phyloP scores from a whole-genome alignment of 2,888 invertebrate species.

The Plagodis pulveraria region DNA sequence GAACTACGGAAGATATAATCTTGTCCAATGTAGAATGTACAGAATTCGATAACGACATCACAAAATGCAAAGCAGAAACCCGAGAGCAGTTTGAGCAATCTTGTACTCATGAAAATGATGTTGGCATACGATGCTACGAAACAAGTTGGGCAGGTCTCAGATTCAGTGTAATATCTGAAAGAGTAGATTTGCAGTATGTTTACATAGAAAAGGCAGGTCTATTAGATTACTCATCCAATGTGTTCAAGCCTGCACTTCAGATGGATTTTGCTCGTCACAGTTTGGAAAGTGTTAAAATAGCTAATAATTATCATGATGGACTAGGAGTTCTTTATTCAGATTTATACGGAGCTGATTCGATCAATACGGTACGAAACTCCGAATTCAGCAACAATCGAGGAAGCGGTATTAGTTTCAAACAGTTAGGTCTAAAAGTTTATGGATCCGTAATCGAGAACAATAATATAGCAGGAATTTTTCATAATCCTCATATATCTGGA shows the following conservation, averaged over 20 bases:
- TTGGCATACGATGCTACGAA: conserved; percentile 94
- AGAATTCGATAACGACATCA: conserved; percentile 95
- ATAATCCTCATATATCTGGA: conserved; percentile 94
- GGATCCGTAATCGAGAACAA: conserved; percentile 94
- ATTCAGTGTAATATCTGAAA: conserved; percentile 94
- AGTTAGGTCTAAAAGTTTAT: conserved; percentile 92
- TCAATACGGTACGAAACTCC: conserved; percentile 93
- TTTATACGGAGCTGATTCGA: conserved; percentile 93
- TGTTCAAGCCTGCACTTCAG: conserved; percentile 95
- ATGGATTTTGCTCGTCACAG: conserved; percentile 94
- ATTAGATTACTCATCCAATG: conserved; percentile 95
- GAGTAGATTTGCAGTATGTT: conserved; percentile 94
- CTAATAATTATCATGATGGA: conserved; percentile 96
- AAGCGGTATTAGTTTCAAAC: conserved; percentile 95
- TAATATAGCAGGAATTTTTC: conserved; percentile 94
- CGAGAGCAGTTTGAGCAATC: conserved; percentile 93
- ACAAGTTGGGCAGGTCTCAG: conserved; percentile 97
- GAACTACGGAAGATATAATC: conserved; percentile 90
- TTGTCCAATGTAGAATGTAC: conserved; percentile 96
- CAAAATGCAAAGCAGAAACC: conserved; percentile 93
- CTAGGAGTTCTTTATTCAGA: conserved; percentile 97
- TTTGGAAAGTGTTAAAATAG: conserved; percentile 91
- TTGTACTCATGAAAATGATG: conserved; percentile 94
- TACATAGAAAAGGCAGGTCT: conserved; percentile 97
- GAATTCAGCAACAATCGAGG: conserved; percentile 94